phyloP scores from a whole-genome alignment of 1,140 invertebrate species.

The Ostrea edulis region DNA sequence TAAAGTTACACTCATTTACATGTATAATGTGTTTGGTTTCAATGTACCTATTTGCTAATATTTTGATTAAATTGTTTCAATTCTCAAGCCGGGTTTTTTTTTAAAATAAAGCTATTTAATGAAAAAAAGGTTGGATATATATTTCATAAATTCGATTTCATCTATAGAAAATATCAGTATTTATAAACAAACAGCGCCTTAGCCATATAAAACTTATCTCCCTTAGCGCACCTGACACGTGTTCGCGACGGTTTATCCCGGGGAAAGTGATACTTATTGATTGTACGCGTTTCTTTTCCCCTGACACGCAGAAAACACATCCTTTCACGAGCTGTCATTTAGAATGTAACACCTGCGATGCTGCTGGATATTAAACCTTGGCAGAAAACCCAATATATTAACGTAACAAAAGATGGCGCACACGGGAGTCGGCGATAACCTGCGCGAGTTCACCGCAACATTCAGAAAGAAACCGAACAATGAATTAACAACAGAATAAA shows the following conservation, averaged over 20 bases:
- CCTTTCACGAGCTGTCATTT: conserved; percentile 1
- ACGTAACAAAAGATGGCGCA: not conserved
- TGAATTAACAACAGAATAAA: no score
- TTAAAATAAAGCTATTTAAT: no score
- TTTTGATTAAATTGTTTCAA: no score
- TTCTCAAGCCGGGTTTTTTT: no score
- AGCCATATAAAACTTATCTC: not conserved
- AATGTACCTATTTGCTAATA: no score
- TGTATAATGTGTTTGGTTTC: no score
- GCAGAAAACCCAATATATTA: not conserved
- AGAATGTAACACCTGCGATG: conserved; percentile 9
- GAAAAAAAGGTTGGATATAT: no score
- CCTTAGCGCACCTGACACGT: conserved; percentile 13
- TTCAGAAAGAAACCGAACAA: not conserved
- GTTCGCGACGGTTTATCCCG: not conserved
- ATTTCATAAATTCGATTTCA: no score
- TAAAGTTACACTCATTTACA: no score
- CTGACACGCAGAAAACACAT: not conserved
- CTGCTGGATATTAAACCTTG: not conserved
- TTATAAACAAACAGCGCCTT: no score
- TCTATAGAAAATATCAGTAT: no score
- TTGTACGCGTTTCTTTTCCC: not conserved
- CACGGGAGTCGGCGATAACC: not conserved
- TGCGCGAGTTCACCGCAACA: not conserved
- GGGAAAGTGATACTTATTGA: not conserved